Evolutionary conservation across 2,888 invertebrate genomes (phyloP), one percentile per base, ranked within the genome.

Genomic region (Lithophane semibrunnea): DNA sequence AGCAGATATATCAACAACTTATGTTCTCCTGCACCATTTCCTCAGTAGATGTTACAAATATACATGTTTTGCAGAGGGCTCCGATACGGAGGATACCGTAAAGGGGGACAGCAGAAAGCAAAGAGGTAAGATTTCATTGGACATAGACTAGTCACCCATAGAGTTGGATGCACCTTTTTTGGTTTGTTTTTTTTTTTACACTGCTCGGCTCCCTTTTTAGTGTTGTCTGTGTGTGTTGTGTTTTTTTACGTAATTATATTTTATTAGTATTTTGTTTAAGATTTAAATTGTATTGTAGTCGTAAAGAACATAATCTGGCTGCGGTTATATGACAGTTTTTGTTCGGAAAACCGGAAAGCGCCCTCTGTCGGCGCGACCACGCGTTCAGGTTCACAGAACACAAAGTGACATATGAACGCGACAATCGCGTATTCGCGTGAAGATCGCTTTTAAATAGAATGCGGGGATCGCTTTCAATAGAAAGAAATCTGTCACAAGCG

Each of bases 51-150:
- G 92, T 94, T 94, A 92, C 92, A 94, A 87, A 90, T 92, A 91
- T 85, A 87, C 89, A 94, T 95, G 92, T 95, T 95, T 95, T 96
- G 76, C 96, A 96, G 96, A 96, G 88, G 96, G 96, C 79, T 96
- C 96, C 74, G 96, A 96, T 91, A 95, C 96, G 18, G 96, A 96
- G 82, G 96, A 94, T 87, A 96, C 95, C 58, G 92, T 96, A 75
- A 96, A 96, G 83, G 94, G 94, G 65, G 96, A 95, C 64, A 87
- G 91, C 77, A 93, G 96, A 82, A 96, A 96, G 84, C 94, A 93
- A 65, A 94, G 96, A 94, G 95, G 96, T 96, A 91, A 93, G 95
- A 66, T 63, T 64, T 42, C 56, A 69, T 73, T 80, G 75, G 67
- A 44, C 75, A 69, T 75, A 71, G 56, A 72, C 65, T 74, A 66